A percentile compares a stretch with the other conserved stretches of the same genome.
Conservation (phyloP, 1,140 invertebrate genomes). For the Oreohelix idahoensis region DNA sequence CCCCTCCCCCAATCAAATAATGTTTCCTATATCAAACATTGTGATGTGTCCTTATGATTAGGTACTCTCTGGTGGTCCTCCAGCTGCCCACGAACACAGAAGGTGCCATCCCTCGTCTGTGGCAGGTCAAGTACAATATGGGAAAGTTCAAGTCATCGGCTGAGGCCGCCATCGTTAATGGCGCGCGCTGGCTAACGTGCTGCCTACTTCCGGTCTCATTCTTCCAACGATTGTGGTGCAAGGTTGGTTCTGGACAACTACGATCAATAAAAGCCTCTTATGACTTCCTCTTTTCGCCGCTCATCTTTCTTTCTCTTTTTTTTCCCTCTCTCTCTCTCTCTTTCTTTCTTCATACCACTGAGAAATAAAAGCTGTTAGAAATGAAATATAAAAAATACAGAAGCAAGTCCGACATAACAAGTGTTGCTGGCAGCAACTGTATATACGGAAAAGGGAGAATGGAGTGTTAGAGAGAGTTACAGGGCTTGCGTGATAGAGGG, state of each 20-base stretch:
- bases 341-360: no score
- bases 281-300: background rate
- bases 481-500: no score
- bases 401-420: no score
- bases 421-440: no score
- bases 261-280: background rate
- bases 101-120: slow-evolving; percentile 78
- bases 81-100: slow-evolving; percentile 76
- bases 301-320: background rate
- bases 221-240: slow-evolving; percentile 54
- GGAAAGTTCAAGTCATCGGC: slow-evolving; percentile 75
- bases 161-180: slow-evolving; percentile 76
- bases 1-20: no score
- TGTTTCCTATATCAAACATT: background rate
- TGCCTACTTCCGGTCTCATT: slow-evolving; percentile 52
- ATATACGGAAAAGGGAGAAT: no score
- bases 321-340: slow-evolving; percentile 1
- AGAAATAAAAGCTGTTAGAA: no score
- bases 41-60: background rate
- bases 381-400: no score
- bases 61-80: slow-evolving; percentile 72
- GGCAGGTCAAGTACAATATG: slow-evolving; percentile 75
- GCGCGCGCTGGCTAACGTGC: slow-evolving; percentile 64
- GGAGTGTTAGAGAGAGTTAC: no score
- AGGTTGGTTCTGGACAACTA: slow-evolving; percentile 60